Evolutionary conservation across 2,888 invertebrate species (phyloP).

Genomic region (Myopa tessellatipennis): DNA sequence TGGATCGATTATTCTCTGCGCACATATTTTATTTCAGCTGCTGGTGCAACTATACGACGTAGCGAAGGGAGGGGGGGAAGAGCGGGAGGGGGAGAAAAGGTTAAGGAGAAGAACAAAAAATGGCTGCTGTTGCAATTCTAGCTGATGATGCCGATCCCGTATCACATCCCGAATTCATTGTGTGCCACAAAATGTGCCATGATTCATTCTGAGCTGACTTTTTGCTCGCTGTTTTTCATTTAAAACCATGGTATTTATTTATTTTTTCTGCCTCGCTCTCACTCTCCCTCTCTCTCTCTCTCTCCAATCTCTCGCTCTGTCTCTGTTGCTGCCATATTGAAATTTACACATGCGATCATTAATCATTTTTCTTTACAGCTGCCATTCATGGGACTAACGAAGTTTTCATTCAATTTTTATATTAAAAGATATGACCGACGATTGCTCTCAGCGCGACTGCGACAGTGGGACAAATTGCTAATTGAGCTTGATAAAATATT

Average conservation of each 20-base stretch:
- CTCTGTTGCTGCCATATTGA: constrained; percentile 26
- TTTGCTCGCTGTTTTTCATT: not conserved
- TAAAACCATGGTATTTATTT: not conserved
- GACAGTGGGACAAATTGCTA: not conserved
- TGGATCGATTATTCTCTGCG: constrained; percentile 25
- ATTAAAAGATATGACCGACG: constrained; percentile 27
- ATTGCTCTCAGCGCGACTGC: not conserved
- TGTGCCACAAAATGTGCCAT: constrained; percentile 16
- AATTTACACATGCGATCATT: constrained; percentile 36
- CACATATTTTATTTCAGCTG: constrained; percentile 24
- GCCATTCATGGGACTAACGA: constrained; percentile 36
- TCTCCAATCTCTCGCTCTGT: not conserved
- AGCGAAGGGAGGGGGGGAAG: not conserved
- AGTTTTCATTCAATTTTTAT: constrained; percentile 33
- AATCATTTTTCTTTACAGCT: constrained; percentile 40
- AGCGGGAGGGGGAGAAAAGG: not conserved
- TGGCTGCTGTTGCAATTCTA: constrained; percentile 20
- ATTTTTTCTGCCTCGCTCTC: not conserved
- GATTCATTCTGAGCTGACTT: constrained; percentile 22
- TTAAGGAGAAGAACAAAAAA: constrained; percentile 9
- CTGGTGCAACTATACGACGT: constrained; percentile 16
- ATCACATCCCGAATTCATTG: constrained; percentile 31
- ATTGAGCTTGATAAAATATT: too few relatives aligned
- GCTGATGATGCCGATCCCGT: constrained; percentile 32
- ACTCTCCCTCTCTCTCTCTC: not conserved